Evolutionary conservation across 1,140 invertebrate species (phyloP), one percentile per base, ranked within the genome.

Genomic region (Drosophila ambigua): DNA sequence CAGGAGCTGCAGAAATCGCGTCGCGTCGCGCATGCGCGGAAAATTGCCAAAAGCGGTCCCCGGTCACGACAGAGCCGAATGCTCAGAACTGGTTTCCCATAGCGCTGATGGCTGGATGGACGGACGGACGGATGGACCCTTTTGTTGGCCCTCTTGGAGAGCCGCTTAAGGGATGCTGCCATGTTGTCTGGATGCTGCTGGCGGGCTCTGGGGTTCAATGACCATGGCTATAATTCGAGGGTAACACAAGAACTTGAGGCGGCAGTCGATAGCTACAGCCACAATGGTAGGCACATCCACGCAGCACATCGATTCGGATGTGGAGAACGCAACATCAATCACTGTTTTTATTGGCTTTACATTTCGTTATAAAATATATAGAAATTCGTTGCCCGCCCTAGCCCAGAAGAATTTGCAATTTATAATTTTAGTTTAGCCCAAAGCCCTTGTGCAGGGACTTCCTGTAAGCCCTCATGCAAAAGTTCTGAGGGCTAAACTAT

Each of bases 131-230:
- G 5, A 31, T 72, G 16, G 6, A 35, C 35, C 35, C 11, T 39
- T 28, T 61, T 77, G 58, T 74, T 72, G 68, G 72, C 80, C 63
- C 63, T 78, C 52, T 55, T 73, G 48, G 58, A 62, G 59, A 71
- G 39, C 16, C 50, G 51, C 23, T 55, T 84, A 72, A 57, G 80
- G 80, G 80, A 79, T 83, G 80, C 72, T 75, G 78, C n/a, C 23
- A 9, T 46, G 5, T 46, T 11, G n/a, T 43, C 54, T 59, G n/a
- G 6, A 60, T 24, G 35, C 35, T 24, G 35, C 35, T 39, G 35
- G 11, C 35, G 35, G 31, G 11, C 15, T 26, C 4, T 13, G 26
- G 65, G 51, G 79, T 78, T 83, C 79, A 77, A 82, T 62, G 78
- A 77, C 79, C 79, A 69, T 65, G 61, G 55, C 43, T 45, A 44